These are phyloP conservation scores for Epinephelus moara DNA, from an alignment of 2,113 vertebrate species.

Conservation along the genomic window DNA sequence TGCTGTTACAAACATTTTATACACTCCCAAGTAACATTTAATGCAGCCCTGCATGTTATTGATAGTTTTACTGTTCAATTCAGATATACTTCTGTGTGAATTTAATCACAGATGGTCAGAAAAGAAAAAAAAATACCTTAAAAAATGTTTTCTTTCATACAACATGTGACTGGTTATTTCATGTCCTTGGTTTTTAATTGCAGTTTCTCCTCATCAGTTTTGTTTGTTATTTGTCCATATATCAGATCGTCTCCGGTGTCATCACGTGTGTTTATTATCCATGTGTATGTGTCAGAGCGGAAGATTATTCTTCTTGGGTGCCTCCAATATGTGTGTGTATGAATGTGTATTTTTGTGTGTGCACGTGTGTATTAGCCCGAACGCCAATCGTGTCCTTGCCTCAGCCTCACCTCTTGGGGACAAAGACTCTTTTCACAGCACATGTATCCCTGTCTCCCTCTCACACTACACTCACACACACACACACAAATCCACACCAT, in stretches of 20 bases:
- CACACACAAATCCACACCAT: slow-evolving; percentile 31
- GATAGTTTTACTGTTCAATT: neutral
- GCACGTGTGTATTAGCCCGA: slow-evolving; percentile 36
- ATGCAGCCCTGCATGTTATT: no score
- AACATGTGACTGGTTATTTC: neutral
- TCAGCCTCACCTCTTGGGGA: slow-evolving; percentile 65
- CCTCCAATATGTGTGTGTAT: slow-evolving; percentile 19
- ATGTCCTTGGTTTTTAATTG: neutral
- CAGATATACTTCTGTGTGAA: neutral
- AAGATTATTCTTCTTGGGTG: neutral
- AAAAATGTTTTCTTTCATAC: neutral
- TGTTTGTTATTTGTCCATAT: slow-evolving; percentile 2
- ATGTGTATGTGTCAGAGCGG: neutral
- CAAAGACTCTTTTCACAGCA: slow-evolving; percentile 77
- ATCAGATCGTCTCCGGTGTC: neutral
- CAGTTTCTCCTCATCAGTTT: neutral
- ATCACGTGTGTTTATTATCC: neutral
- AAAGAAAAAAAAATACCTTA: neutral
- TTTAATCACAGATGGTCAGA: neutral
- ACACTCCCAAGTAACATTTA: neutral
- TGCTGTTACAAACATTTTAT: neutral
- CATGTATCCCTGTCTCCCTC: slow-evolving; percentile 28
- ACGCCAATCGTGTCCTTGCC: slow-evolving; percentile 53
- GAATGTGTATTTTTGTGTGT: neutral
- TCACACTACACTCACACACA: neutral